phyloP scores from a whole-genome alignment of 1,140 invertebrate genomes.

The Calosoma granatense region DNA sequence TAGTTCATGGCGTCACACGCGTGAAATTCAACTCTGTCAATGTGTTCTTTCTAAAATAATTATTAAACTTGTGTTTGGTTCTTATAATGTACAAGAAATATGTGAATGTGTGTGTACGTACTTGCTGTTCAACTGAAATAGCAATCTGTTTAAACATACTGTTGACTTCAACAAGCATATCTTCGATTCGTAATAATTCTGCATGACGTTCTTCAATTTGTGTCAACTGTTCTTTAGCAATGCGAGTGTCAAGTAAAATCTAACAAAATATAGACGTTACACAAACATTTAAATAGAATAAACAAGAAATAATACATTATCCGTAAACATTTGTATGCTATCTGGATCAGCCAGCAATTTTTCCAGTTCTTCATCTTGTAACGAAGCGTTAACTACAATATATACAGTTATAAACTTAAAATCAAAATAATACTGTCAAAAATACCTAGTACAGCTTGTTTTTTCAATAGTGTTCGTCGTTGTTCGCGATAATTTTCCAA shows the following conservation, averaged over 20 bases:
- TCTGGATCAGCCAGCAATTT: slow-evolving; percentile 38
- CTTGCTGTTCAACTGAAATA: slow-evolving; percentile 63
- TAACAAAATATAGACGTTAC: slow-evolving; percentile 34
- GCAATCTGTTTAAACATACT: slow-evolving; percentile 77
- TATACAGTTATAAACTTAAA: slow-evolving; percentile 18
- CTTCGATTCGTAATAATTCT: slow-evolving; percentile 76
- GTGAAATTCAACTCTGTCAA: slow-evolving; percentile 63
- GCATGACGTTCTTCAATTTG: slow-evolving; percentile 75
- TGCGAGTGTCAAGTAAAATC: slow-evolving; percentile 68
- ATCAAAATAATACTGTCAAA: not conserved
- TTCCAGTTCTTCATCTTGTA: slow-evolving; percentile 44
- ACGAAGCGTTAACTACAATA: slow-evolving; percentile 42
- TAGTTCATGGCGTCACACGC: slow-evolving; percentile 53
- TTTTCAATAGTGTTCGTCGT: slow-evolving; percentile 61
- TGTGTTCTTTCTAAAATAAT: slow-evolving; percentile 49
- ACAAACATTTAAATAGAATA: slow-evolving; percentile 14
- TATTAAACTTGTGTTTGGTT: no score
- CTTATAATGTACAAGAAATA: no score
- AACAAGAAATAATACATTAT: slow-evolving; percentile 41
- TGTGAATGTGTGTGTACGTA: slow-evolving; percentile 26
- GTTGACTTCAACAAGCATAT: slow-evolving; percentile 64
- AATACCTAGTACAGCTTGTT: slow-evolving; percentile 66
- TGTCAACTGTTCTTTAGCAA: slow-evolving; percentile 49
- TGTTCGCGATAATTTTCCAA: slow-evolving; percentile 61
- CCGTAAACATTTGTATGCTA: slow-evolving; percentile 46